Evolutionary conservation across 2,113 vertebrate species (phyloP), one percentile per base, ranked within the genome.

Genomic region (Peromyscus californicus): DNA sequence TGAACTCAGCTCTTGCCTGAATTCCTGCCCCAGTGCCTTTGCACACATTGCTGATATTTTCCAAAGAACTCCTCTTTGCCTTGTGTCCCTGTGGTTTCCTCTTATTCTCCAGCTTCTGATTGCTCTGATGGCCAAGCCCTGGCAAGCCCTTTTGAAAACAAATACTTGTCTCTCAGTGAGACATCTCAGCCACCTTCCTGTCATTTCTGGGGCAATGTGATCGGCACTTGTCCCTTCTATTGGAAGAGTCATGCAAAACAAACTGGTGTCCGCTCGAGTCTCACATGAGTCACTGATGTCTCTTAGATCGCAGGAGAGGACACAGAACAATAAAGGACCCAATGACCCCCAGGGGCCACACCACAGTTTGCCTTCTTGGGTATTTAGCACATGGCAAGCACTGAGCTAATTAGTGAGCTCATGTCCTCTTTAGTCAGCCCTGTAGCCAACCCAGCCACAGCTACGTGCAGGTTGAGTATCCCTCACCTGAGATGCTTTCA

Each of bases 131-230:
- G 78, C 54, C 69, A 13, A 54, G 31, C 65, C 85, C 36, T 65
- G 17, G 5, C 0, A 0, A 48, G 1, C 13, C 72, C 39, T 79
- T 6, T 11, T 19, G 42, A 26, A 4, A 4, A 33, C 0, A 4
- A 7, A 11, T 4, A 3, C 69, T 21, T 45, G 22, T 17, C 24
- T 39, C 61, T 86, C 24, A 39, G 48, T 3, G 3, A 29, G 3
- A 29, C 36, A 15, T 19, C 39, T 48, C 22, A 26, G 91, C 19
- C 3, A 0, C 26, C 15, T 59, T 36, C 16, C 85, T n/a, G 57
- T 48, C 24, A 33, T 26, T 31, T 51, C 45, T 91, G 45, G 70
- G 24, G 31, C 15, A 2, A 4, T 33, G 16, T 80, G 69, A 42
- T 51, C n/a, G 51, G 12, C n/a, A 10, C 59, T 69, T n/a, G 11